A percentile compares a stretch with the other conserved stretches of the same genome.
These are phyloP conservation scores for Calidris pugnax DNA, from an alignment of 2,113 vertebrate genomes.

Conservation along the genomic window DNA sequence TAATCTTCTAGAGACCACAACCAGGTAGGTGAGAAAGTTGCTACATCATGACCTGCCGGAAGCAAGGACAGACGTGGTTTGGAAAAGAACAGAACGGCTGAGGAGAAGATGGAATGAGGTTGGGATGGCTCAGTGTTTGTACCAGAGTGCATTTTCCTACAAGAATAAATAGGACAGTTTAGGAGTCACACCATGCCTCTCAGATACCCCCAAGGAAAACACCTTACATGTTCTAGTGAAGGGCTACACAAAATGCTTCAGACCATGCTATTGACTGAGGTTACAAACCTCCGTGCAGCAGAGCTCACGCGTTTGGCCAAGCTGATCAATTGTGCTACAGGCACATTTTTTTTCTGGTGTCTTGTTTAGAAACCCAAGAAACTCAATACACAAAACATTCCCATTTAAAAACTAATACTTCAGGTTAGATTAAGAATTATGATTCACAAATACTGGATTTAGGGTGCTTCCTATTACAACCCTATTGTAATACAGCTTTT, in stretches of 20 bases:
- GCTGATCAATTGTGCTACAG: not conserved
- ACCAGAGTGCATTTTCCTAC: rapidly evolving
- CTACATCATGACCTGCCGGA: not conserved
- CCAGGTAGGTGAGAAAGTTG: not conserved
- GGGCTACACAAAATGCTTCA: not conserved
- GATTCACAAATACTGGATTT: not conserved
- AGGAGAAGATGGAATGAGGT: not conserved
- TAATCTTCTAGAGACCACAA: not conserved
- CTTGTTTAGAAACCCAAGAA: not conserved
- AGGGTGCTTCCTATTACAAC: not conserved
- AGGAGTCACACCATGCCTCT: not conserved
- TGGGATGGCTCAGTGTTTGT: not conserved
- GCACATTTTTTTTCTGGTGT: not conserved
- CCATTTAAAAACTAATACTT: not conserved
- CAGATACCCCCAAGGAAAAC: not conserved
- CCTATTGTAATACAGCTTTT: not conserved
- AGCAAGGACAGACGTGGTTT: not conserved
- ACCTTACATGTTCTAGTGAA: not conserved
- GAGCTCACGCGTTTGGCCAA: not conserved
- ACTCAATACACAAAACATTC: not conserved
- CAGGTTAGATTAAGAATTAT: not conserved
- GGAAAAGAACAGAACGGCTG: rapidly evolving
- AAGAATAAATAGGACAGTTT: not conserved
- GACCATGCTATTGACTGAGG: not conserved
- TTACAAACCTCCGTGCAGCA: not conserved